Evolutionary conservation across 1,140 invertebrate species (phyloP), one percentile per base, ranked within the genome.

Genomic region (Drosophila virilis): DNA sequence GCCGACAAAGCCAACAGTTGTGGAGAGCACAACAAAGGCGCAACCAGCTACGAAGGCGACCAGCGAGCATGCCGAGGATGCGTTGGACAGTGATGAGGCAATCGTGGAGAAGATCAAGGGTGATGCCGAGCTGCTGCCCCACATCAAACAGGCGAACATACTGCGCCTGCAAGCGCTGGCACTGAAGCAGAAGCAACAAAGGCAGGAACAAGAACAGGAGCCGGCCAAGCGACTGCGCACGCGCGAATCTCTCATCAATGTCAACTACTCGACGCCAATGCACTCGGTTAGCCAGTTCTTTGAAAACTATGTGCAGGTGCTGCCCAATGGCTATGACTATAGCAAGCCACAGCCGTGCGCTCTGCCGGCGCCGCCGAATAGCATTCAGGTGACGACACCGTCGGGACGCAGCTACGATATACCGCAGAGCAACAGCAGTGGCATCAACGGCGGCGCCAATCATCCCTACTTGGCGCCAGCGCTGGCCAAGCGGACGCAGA

Each of bases 201-300:
- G 22, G 13, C 64, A 72, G 5, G 60, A 65, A 15, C 33, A 42
- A 33, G 45, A 54, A 15, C 54, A 67, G 52, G 12, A 82, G 8
- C 62, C 67, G 10, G 5, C n/a, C 9, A 48, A 67, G 13, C 82
- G 55, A 15, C 69, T 70, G 12, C 86, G 59, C 40, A 66, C 77
- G 7, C 74, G 71, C 22, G 91, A 91, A 33, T 88, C 79, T 6
- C 70, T 90, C 10, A 68, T 79, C 9, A 83, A 83, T 62, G 74
- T 88, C 12, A 92, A 92, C 65, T 92, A 91, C 62, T 81, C 84
- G n/a, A 89, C 88, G 10, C 82, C 91, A 12, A 78, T 90, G 77
- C 81, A 91, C 38, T 68, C 90, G 15, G 78, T 84, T 28, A 80
- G 61, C 33, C 84, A 92, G 52, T 88, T 78, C 73, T 91, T 80